Conservation (phyloP, 2,888 invertebrate species). For the Ganaspis brasiliensis region DNA sequence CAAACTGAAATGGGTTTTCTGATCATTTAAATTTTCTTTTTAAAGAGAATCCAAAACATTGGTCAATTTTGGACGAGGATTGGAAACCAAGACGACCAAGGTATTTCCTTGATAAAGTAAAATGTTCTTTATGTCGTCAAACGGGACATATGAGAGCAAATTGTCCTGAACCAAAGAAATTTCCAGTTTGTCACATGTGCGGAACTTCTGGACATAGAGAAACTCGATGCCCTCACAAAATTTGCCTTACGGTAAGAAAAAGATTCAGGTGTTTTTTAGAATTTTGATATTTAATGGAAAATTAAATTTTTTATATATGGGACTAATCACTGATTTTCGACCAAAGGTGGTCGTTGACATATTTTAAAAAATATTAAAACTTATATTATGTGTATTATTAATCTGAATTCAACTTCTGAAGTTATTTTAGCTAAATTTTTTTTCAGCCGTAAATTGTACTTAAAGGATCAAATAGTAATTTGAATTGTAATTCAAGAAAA, state of each 20-base stretch:
- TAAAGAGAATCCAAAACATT: constrained; percentile 72
- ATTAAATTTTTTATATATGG: constrained; percentile 16
- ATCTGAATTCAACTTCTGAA: too few species aligned
- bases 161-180: constrained; percentile 83
- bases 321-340: too few species aligned
- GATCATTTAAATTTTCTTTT: constrained; percentile 48
- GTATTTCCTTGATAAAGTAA: constrained; percentile 62
- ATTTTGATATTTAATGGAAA: constrained; percentile 29
- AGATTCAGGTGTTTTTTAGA: neutral
- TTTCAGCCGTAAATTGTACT: too few species aligned
- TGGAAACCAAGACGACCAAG: constrained; percentile 58
- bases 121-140: constrained; percentile 85
- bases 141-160: constrained; percentile 84
- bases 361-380: too few species aligned
- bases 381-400: too few species aligned
- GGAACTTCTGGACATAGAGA: constrained; percentile 86
- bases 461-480: too few species aligned
- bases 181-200: constrained; percentile 85
- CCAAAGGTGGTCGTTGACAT: too few species aligned
- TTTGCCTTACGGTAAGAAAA: constrained; percentile 86
- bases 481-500: too few species aligned
- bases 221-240: constrained; percentile 86
- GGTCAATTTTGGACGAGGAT: constrained; percentile 74
- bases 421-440: too few species aligned
- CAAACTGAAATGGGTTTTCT: too few species aligned